These are phyloP conservation scores for Pitangus sulphuratus DNA, from an alignment of 2,797 vertebrate genomes.

Conservation along the genomic window DNA sequence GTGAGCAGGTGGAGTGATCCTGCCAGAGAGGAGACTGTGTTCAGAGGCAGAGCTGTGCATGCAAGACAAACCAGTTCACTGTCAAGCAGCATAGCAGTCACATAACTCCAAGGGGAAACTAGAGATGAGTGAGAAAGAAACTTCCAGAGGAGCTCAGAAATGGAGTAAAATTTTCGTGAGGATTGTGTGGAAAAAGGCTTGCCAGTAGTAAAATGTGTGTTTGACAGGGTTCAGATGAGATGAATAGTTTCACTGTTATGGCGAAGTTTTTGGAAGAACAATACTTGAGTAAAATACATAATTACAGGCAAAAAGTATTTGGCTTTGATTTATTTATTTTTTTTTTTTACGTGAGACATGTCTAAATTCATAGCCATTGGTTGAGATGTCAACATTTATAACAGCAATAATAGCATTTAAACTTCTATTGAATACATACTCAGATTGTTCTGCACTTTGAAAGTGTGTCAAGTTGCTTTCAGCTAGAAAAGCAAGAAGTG, in stretches of 20 bases:
- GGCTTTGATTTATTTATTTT: not conserved
- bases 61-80: not conserved
- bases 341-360: not conserved
- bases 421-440: not conserved
- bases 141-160: not conserved
- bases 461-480: not conserved
- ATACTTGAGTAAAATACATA: not conserved
- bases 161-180: not conserved
- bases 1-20: not conserved
- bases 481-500: not conserved
- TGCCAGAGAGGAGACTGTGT: not conserved
- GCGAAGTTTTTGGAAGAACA: not conserved
- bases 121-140: not conserved
- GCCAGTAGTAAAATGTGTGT: not conserved
- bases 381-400: not conserved
- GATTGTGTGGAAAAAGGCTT: not conserved
- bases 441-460: not conserved
- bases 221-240: not conserved
- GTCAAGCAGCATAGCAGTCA: accelerated
- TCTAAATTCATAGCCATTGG: not conserved
- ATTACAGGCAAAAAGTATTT: not conserved
- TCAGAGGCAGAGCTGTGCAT: not conserved
- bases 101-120: not conserved
- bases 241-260: not conserved
- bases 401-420: not conserved